Percentiles rank a stretch among this genome's conserved stretches.
Evolutionary conservation across 2,113 vertebrate genomes (phyloP).

Genomic region (Pagrus major): DNA sequence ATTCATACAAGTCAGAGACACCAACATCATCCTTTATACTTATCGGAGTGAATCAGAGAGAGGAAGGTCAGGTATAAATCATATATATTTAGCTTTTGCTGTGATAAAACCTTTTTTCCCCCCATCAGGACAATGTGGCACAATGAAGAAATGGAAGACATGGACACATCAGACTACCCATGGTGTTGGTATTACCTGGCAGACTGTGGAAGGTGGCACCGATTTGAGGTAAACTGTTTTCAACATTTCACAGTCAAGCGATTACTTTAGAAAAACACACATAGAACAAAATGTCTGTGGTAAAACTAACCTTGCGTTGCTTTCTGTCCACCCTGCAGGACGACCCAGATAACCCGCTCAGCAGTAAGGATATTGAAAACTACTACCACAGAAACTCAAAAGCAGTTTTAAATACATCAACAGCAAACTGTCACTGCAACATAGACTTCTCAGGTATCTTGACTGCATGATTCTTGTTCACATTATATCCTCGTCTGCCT

Average conservation of each 20-base stretch:
- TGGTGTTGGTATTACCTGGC: conserved; percentile 91
- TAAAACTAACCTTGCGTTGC: accelerated
- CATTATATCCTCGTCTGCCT: not conserved
- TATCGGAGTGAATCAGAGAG: not conserved
- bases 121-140: not conserved
- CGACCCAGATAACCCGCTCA: conserved; percentile 13
- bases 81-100: not conserved
- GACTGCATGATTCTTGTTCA: not conserved
- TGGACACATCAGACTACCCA: conserved; percentile 89
- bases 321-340: conserved; percentile 43
- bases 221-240: conserved; percentile 86
- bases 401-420: accelerated
- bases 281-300: not conserved
- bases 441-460: conserved; percentile 70
- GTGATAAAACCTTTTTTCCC: not conserved
- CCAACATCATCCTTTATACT: accelerated
- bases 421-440: not conserved
- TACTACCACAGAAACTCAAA: conserved; percentile 25
- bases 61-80: not conserved
- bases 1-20: not conserved
- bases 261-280: not conserved
- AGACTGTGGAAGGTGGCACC: conserved; percentile 91
- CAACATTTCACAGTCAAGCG: not conserved
- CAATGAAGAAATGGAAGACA: conserved; percentile 72
- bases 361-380: conserved; percentile 36